These are phyloP conservation scores for Phoxinus dragarum DNA, from an alignment of 2,797 vertebrate genomes.

Conservation along the genomic window DNA sequence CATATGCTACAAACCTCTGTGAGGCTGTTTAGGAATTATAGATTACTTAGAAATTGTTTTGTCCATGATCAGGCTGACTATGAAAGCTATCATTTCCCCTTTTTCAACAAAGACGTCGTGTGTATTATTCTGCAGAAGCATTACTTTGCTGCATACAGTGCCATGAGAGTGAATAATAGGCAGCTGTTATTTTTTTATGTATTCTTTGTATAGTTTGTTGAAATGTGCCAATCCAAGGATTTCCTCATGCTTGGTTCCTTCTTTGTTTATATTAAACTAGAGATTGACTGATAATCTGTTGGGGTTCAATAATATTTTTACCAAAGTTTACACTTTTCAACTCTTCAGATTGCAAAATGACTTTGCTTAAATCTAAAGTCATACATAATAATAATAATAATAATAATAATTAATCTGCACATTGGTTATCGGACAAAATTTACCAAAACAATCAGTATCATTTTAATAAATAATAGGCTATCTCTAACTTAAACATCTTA, in stretches of 20 bases:
- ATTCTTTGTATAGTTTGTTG: not conserved
- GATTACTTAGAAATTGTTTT: not conserved
- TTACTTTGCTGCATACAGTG: not conserved
- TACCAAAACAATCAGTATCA: not conserved
- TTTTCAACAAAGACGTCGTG: not conserved
- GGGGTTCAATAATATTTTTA: not conserved
- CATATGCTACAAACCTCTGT: not conserved
- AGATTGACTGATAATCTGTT: not conserved
- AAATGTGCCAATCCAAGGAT: not conserved
- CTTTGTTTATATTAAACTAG: not conserved
- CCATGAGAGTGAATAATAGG: conserved; percentile 3
- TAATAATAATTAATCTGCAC: not conserved
- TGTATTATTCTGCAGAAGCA: not conserved
- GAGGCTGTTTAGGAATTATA: not conserved
- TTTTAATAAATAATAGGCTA: not conserved
- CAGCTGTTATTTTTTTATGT: not conserved
- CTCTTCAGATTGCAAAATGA: not conserved
- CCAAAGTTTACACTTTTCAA: not conserved
- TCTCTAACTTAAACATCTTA: not conserved
- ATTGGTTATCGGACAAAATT: not conserved
- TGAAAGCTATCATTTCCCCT: not conserved
- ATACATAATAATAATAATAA: not conserved
- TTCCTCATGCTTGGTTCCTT: not conserved
- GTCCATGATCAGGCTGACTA: not conserved
- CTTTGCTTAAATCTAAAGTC: not conserved